Evolutionary conservation across 2,888 invertebrate genomes (phyloP).

Genomic region (Erannis defoliaria): DNA sequence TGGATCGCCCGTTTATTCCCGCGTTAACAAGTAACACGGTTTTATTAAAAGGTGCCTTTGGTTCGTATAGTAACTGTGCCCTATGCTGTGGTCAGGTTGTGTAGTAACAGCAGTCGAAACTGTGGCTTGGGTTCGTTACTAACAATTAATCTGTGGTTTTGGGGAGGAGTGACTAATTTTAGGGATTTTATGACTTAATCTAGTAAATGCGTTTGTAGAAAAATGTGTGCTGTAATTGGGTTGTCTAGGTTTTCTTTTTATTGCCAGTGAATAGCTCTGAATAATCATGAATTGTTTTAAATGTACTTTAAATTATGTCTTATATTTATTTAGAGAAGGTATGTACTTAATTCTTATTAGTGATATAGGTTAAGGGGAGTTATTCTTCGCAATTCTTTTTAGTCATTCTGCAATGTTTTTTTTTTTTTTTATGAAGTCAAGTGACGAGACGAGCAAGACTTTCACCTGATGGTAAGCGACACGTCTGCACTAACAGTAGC

Average conservation of each 20-base stretch:
- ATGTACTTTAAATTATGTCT: too few species aligned
- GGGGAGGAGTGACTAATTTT: constrained; percentile 23
- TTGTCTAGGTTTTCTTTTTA: neutral
- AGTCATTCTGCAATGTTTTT: too few species aligned
- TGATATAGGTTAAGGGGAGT: too few species aligned
- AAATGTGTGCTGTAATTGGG: constrained; percentile 8
- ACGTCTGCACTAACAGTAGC: too few species aligned
- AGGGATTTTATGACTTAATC: constrained; percentile 22
- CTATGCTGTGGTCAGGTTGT: constrained; percentile 5
- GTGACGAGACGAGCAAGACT: too few species aligned
- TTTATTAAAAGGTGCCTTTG: constrained; percentile 34
- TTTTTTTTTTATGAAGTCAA: too few species aligned
- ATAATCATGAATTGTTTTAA: too few species aligned
- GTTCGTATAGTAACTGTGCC: constrained; percentile 17
- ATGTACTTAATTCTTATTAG: too few species aligned
- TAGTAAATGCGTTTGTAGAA: constrained; percentile 17
- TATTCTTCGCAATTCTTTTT: too few species aligned
- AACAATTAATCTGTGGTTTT: constrained; percentile 2
- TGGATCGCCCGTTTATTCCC: constrained; percentile 39
- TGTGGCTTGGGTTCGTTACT: constrained; percentile 7
- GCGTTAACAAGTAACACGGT: constrained; percentile 33
- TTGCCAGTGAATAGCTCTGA: neutral
- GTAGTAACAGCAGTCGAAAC: neutral
- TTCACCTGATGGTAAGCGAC: too few species aligned
- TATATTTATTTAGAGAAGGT: too few species aligned